Evolutionary conservation across 2,797 vertebrate genomes (phyloP).

Genomic region (Tauraco hartlaubi): DNA sequence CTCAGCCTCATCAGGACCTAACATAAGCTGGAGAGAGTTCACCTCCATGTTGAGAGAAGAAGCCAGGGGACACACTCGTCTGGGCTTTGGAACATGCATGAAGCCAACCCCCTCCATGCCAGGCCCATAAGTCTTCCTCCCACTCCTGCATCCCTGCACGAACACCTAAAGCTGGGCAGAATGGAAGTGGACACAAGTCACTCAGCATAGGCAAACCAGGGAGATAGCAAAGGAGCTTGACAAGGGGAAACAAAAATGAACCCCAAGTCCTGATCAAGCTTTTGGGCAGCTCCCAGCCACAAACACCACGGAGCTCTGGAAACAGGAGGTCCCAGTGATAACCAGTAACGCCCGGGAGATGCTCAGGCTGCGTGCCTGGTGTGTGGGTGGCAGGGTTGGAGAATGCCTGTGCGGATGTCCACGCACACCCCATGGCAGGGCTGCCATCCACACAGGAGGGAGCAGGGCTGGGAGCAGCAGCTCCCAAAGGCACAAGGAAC

Average conservation of each 20-base stretch:
- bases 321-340: fast-evolving
- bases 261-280: background rate
- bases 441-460: fast-evolving
- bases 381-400: fast-evolving
- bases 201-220: background rate
- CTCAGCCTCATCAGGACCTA: background rate
- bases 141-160: background rate
- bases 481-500: background rate
- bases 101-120: background rate
- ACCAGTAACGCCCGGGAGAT: background rate
- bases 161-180: background rate
- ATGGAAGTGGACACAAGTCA: background rate
- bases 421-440: fast-evolving
- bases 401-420: fast-evolving
- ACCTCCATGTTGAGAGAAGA: fast-evolving
- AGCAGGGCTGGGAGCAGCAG: background rate
- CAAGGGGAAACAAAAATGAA: background rate
- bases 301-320: background rate
- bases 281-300: background rate
- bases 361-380: background rate
- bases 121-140: background rate
- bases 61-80: background rate
- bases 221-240: background rate
- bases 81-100: background rate
- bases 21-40: background rate